Base-by-base conservation (phyloP, 2,113 vertebrate genomes). In the Puma concolor region DNA sequence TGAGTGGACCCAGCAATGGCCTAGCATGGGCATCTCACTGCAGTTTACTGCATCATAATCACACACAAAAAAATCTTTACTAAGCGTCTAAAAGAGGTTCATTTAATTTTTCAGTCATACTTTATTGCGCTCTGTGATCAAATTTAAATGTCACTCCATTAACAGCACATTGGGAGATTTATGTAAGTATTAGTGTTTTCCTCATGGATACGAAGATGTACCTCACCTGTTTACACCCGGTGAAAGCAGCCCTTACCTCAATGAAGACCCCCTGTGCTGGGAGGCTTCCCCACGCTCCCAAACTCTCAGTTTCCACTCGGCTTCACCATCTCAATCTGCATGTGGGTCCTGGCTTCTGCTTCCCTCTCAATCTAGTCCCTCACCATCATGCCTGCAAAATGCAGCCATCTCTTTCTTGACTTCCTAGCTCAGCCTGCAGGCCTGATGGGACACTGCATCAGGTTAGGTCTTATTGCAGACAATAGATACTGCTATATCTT, bases 61-160 rank as follows among this genome's bases (percentile, higher is more conserved):
- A 76, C 7, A 77, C 50, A 38, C 60, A 52, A 60, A 90, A 84
- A 92, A 84, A 31, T 19, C 23, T 48, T 88, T n/a, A 33, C 41
- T 63, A 31, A 60, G 36, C 50, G 0, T 94, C 54, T 85, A n/a
- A 52, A 69, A 88, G 57, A 60, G 6, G 31, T 13, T 54, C 33
- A 36, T 72, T 95, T 41, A 63, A 52, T 38, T 87, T 95, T 95
- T 85, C 38, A 85, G 57, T 88, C 82, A 74, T 29, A 41, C 31
- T 85, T 88, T 74, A 36, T 27, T 36, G 25, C 5, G 14, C 4
- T 80, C 36, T 54, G 25, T 63, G 31, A 91, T 80, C n/a, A 88
- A 60, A 95, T 50, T 63, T 89, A 89, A 83, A 69, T 76, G 7
- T 82, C 52, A 52, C 25, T 67, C 48, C 5, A 79, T 10, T 21